Conservation (phyloP, 1,140 invertebrate genomes). For the Diachasmimorpha longicaudata region DNA sequence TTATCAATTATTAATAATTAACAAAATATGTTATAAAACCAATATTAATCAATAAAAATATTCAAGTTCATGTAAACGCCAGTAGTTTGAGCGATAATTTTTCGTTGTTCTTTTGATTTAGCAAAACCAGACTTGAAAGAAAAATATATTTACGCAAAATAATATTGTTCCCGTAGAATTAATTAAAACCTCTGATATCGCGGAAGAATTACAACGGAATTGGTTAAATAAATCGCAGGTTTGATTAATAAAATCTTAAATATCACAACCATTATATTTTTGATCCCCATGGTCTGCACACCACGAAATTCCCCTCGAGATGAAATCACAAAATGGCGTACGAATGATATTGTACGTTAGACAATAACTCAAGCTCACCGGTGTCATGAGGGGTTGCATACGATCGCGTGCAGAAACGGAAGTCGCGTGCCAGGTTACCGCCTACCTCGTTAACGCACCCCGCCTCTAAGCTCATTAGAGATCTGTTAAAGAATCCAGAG, state of each 20-base stretch:
- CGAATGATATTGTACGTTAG: constrained; percentile 4
- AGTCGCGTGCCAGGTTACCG: constrained; percentile 30
- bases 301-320: background rate
- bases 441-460: constrained; percentile 30
- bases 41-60: no score
- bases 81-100: no score
- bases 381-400: background rate
- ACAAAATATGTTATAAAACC: no score
- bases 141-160: no score
- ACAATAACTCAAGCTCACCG: constrained; percentile 12
- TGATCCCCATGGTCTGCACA: background rate
- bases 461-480: constrained; percentile 26
- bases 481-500: background rate
- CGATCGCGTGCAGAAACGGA: constrained; percentile 28
- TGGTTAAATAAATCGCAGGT: background rate
- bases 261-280: background rate
- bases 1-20: no score
- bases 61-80: no score
- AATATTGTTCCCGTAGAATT: no score
- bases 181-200: no score
- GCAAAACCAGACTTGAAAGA: no score
- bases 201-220: no score
- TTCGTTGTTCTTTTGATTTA: no score
- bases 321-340: background rate
- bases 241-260: background rate